These are phyloP conservation scores for Potorous gilbertii DNA, from an alignment of 2,797 vertebrate species.

Conservation along the genomic window DNA sequence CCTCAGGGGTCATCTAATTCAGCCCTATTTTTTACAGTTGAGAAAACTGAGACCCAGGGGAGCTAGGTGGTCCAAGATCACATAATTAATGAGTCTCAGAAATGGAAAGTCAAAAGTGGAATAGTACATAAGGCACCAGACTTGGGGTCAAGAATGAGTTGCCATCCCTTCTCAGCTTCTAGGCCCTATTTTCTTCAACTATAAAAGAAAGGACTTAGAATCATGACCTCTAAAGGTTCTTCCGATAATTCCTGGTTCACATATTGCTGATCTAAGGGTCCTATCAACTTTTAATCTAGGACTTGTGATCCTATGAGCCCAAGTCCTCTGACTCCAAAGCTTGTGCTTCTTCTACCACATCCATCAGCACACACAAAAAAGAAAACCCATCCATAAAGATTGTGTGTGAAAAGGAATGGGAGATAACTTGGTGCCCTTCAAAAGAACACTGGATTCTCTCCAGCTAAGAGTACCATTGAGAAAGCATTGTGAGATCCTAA, in stretches of 20 bases:
- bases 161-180: background rate
- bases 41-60: background rate
- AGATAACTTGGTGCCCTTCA: background rate
- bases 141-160: background rate
- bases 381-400: background rate
- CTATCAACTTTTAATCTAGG: background rate
- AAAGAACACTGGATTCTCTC: background rate
- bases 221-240: background rate
- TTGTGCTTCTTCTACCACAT: background rate
- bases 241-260: background rate
- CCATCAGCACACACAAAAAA: background rate
- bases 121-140: background rate
- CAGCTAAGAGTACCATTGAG: background rate
- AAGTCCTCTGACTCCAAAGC: background rate
- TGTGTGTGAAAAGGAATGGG: background rate
- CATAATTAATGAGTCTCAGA: background rate
- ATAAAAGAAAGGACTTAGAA: background rate
- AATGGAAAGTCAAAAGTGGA: background rate
- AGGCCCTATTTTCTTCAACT: background rate
- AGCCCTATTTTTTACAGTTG: background rate
- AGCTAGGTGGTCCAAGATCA: background rate
- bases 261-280: background rate
- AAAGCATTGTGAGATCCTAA: too few species aligned
- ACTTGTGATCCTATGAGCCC: background rate
- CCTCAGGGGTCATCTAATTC: background rate